Base-by-base conservation (phyloP, 2,888 invertebrate species). In the Germaria angustata region DNA sequence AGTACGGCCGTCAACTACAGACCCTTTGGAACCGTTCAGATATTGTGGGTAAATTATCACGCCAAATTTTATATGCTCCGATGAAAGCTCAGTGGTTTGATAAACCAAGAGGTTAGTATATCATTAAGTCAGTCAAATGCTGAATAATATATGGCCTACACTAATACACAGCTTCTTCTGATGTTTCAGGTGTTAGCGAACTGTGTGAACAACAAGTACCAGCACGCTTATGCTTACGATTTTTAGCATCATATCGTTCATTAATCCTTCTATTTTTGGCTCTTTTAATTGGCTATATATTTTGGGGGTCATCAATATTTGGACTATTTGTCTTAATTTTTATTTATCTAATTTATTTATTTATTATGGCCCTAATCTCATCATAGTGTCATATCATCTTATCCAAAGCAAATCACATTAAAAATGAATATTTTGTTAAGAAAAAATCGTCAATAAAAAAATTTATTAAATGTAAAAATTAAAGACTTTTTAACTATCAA, bases 1-100 rank as follows among this genome's bases (percentile, higher is more conserved):
- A 97, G 97, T 96, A 95, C 90, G 93, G 93, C 13, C 90, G 92
- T 7, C 93, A 95, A 85, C 94, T 97, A 83, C 91, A 92, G 79
- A 92, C 91, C 36, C 87, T 94, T 2, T 98, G 96, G 92, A 92
- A 93, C 20, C 88, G 90, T 1, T 78, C 85, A 2, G 91, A 91
- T 82, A 86, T 89, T 55, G 85, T 85, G 71, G 92, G 91, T 9
- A 90, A 88, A 86, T 11, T 92, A 3, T 65, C 87, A 5, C 86
- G 89, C 9, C 90, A 89, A 80, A 57, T 91, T 6, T 73, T 91
- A 0, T 86, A 84, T n/a, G 87, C 88, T 13, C 91, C 91, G 22
- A 90, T 91, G 86, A 90, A 88, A 8, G 87, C 89, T 3, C 87
- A 91, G 61, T 90, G 90, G 88, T 92, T 91, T 65, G 91, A 90